Evolutionary conservation across 2,888 invertebrate species (phyloP), one percentile per base, ranked within the genome.

Genomic region (Trichopoda pennipes): DNA sequence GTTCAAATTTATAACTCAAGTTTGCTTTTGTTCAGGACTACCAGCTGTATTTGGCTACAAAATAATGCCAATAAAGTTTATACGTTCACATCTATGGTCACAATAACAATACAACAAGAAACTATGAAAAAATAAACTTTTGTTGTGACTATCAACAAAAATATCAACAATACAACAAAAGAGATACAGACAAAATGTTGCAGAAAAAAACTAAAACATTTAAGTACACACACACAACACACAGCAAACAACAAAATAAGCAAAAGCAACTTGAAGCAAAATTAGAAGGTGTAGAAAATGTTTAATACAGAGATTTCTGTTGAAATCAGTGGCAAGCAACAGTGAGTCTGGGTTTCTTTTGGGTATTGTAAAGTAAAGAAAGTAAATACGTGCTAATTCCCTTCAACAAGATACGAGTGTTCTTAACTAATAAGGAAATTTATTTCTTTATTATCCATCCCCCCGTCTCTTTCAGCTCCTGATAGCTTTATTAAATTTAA

Each of bases 371-470:
- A 42, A 10, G n/a, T n/a, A n/a, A n/a, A n/a, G n/a, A 12, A 38
- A 38, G 58, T 35, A 19, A 51, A 66, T 38, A 42, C 56, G 55
- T 72, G 76, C 53, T 72, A 80, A 80, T 76, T 60, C 61, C 38
- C 60, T 21, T n/a, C 14, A 32, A 47, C 61, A 73, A 32, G 61
- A n/a, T 72, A 68, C 32, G n/a, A 66, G 28, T 58, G 19, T 12
- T 17, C 3, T 14, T 23, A 35, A 69, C 69, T 63, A 77, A 72
- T 68, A 70, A 55, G 64, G 38, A 38, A 60, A 76, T 55, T 7
- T 51, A n/a, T 23, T 42, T 17, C n/a, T 47, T 28, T 3, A 1
- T 21, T 42, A 23, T 3, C 8, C 21, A 14, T n/a, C 17, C 47
- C 7, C 47, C 17, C 47, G 3, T 1, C 21, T 16, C 17, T 19